These are phyloP conservation scores for Sternarchorhynchus goeldii DNA, from an alignment of 2,797 vertebrate species.

Conservation along the genomic window DNA sequence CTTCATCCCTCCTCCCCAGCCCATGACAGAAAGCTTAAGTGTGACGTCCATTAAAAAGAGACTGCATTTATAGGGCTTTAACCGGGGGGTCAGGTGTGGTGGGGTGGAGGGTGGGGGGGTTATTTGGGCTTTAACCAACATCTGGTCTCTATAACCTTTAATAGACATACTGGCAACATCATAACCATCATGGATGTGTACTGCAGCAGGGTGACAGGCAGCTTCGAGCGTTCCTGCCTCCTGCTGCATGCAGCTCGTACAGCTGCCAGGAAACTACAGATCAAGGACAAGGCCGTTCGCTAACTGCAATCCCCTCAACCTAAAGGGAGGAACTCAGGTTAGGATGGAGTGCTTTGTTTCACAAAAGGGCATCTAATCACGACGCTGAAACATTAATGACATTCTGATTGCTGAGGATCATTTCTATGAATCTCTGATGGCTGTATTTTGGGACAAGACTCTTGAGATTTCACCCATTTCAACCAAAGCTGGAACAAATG, in stretches of 20 bases:
- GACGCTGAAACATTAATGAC: constrained; percentile 42
- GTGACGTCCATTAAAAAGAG: constrained; percentile 2
- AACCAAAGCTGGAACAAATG: constrained; percentile 36
- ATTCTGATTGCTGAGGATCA: constrained; percentile 44
- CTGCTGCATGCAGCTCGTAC: constrained; percentile 9
- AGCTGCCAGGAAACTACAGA: constrained; percentile 20
- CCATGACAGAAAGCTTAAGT: neutral
- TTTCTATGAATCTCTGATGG: constrained; percentile 55
- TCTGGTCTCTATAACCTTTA: constrained; percentile 43
- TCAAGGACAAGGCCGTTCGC: constrained; percentile 1
- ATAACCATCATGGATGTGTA: constrained; percentile 4
- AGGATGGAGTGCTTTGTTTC: neutral
- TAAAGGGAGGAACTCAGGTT: constrained; percentile 16
- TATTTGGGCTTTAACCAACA: constrained; percentile 24
- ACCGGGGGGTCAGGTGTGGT: neutral
- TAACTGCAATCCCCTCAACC: neutral
- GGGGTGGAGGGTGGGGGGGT: neutral
- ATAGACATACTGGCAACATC: constrained; percentile 21
- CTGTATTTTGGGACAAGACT: constrained; percentile 48
- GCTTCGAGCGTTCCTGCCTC: constrained; percentile 4
- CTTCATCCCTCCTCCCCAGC: neutral
- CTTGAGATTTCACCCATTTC: constrained; percentile 43
- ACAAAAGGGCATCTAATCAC: constrained; percentile 40
- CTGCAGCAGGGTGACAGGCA: constrained; percentile 30
- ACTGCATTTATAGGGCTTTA: constrained; percentile 17